Base-by-base conservation (phyloP, 2,797 vertebrate genomes). In the Sebastes baramenuke region DNA sequence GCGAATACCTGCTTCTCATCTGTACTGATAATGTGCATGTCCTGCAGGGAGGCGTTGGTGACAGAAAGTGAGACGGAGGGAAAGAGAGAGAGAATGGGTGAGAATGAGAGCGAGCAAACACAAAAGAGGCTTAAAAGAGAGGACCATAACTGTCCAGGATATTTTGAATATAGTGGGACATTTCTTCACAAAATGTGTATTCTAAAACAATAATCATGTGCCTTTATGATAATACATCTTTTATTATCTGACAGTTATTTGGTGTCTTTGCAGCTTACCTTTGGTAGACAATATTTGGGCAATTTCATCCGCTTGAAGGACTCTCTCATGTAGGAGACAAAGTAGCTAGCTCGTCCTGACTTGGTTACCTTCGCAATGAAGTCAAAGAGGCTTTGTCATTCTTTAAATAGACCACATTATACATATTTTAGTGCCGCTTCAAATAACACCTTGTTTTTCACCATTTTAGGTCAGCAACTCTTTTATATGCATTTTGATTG, bases 11-110 rank as follows among this genome's bases (percentile, higher is more conserved):
- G 98, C 83, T 97, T 98, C 92, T 99, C 97, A 83, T 97, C 96
- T 2, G 98, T 99, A 61, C 98, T 99, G 95, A 99, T 98, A 79
- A 99, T 99, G 80, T 99, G 98, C 98, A 99, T 99, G 94, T 99
- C 98, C 98, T 99, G 89, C 83, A 76, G 69, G 60, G 68, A 36
- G 72, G 65, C 14, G 66, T 25, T 56, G 20, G 29, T 22, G 52
- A 27, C 20, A 70, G 73, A 60, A 36, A 74, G 24, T 52, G 54
- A 71, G 30, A 75, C 14, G 56, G 77, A 80, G 4, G 8, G 22
- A 79, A 36, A 77, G 34, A 69, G 42, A 77, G 34, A 69, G 34
- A 79, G 13, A 66, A 67, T 1, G 4, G 24, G 14, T 13, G 67
- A 74, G 68, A 77, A 59, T 38, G 42, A 84, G 61, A 20, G 67